Evolutionary conservation across 35 echinoderm and acorn worm genomes (phyloP).

Genomic region (Diadema setosum): DNA sequence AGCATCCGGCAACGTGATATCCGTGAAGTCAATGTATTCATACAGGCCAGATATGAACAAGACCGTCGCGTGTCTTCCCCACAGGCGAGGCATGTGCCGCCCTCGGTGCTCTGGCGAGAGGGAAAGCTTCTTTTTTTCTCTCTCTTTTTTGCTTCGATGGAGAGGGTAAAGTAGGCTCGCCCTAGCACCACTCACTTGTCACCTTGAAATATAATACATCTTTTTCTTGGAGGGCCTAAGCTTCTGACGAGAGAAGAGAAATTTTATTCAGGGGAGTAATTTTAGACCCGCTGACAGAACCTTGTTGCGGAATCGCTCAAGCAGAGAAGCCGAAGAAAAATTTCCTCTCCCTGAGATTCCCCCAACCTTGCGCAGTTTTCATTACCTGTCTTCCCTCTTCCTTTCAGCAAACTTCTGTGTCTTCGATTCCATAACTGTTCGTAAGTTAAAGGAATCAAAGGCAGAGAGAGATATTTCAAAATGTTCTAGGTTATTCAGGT

Average conservation of each 20-base stretch:
- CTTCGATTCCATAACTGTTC: too few relatives aligned
- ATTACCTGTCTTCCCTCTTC: too few relatives aligned
- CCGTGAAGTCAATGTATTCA: background rate
- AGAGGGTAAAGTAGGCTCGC: background rate
- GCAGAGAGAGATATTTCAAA: too few relatives aligned
- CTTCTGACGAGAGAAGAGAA: background rate
- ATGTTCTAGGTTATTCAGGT: too few relatives aligned
- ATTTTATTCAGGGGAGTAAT: slow-evolving; percentile 15
- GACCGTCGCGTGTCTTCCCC: background rate
- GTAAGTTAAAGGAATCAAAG: too few relatives aligned
- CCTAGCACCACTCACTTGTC: background rate
- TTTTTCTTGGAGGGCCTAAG: background rate
- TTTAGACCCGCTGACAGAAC: background rate
- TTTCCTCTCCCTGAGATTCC: too few relatives aligned
- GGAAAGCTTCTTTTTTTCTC: too few relatives aligned
- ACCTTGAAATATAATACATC: slow-evolving; percentile 18
- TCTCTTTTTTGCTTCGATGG: too few relatives aligned
- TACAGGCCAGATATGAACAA: background rate
- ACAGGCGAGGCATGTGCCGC: background rate
- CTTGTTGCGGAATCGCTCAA: background rate
- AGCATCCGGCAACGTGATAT: background rate
- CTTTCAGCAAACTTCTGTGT: too few relatives aligned
- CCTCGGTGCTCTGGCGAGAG: background rate
- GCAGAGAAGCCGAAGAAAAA: background rate
- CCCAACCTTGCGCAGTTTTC: too few relatives aligned